Evolutionary conservation across 2,797 vertebrate genomes (phyloP), one percentile per base, ranked within the genome.

Genomic region (Sphenopsis melanotis): DNA sequence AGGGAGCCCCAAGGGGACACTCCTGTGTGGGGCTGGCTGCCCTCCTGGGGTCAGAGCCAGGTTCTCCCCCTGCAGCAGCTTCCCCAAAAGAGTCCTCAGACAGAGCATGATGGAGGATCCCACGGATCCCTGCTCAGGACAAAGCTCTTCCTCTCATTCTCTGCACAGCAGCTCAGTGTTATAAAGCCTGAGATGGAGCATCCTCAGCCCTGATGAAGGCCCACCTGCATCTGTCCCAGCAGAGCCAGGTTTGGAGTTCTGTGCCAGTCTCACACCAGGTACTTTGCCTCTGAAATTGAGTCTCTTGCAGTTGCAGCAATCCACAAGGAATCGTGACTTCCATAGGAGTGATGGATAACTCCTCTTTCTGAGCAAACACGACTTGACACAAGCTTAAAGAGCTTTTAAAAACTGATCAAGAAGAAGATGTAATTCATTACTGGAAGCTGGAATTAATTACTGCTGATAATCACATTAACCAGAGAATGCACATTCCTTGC

Each of bases 171-270:
- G 19, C 24, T 57, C 11, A 20, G 41, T 1, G 0, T 39, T 52
- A 15, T 2, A 39, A 78, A 60, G 9, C 1, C 12, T 3, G 2
- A 27, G 7, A 9, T 1, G 0, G 52, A 47, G 11, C 3, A 2
- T 65, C 13, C 27, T n/a, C 12, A 44, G 22, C 39, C 34, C 26
- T 26, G 22, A 16, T 0, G 0, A 78, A 34, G 30, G 8, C 19
- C 22, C 46, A 32, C n/a, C 37, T 30, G 17, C 1, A 0, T 5
- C 32, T 37, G 42, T 21, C 12, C 3, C 59, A 66, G 24, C 66
- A 52, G 46, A 69, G 20, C 23, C 30, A 13, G 18, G 8, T 32
- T 22, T 17, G 22, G 47, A 69, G 66, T 10, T 61, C 59, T 12
- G 27, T 27, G 42, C 4, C 2, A 39, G 10, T 11, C 30, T 32